These are phyloP conservation scores for Arrhopalites spinosus DNA, from an alignment of 2,888 invertebrate genomes.

Conservation along the genomic window DNA sequence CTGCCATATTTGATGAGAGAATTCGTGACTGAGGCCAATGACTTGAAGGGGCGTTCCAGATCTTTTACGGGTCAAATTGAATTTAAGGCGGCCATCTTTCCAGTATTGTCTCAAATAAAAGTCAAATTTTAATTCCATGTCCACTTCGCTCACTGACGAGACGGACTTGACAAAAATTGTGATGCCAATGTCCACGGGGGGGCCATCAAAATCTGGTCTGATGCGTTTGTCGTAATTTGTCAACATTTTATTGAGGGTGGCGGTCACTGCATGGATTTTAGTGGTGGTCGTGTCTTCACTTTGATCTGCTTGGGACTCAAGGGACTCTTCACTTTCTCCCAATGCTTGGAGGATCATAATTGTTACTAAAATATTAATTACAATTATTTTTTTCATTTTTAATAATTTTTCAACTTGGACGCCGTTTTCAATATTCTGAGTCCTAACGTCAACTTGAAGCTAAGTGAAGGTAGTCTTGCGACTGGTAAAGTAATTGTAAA, in stretches of 20 bases:
- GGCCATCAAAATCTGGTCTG: conserved; percentile 23
- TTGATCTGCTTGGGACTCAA: too few relatives aligned
- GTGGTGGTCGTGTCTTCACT: too few relatives aligned
- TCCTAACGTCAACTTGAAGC: too few relatives aligned
- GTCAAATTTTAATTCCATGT: conserved; percentile 27
- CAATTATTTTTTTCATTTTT: too few relatives aligned
- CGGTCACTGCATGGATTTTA: too few relatives aligned
- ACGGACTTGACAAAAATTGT: not conserved
- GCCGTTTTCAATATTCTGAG: too few relatives aligned
- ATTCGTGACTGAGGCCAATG: conserved; percentile 7
- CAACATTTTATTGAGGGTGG: not conserved
- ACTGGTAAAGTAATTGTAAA: too few relatives aligned
- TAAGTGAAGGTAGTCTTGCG: too few relatives aligned
- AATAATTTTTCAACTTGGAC: too few relatives aligned
- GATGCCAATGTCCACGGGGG: conserved; percentile 30
- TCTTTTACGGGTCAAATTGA: not conserved
- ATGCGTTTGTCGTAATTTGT: conserved; percentile 10
- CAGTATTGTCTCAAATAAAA: conserved; percentile 28
- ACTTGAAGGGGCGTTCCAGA: not conserved
- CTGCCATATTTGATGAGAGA: conserved; percentile 22
- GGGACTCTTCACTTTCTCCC: too few relatives aligned
- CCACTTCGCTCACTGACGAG: not conserved
- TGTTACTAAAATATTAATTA: too few relatives aligned
- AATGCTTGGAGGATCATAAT: too few relatives aligned
- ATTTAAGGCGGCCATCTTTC: conserved; percentile 17